Evolutionary conservation across 2,797 vertebrate species (phyloP), one percentile per base, ranked within the genome.

Genomic region (Xenentodon cancila): DNA sequence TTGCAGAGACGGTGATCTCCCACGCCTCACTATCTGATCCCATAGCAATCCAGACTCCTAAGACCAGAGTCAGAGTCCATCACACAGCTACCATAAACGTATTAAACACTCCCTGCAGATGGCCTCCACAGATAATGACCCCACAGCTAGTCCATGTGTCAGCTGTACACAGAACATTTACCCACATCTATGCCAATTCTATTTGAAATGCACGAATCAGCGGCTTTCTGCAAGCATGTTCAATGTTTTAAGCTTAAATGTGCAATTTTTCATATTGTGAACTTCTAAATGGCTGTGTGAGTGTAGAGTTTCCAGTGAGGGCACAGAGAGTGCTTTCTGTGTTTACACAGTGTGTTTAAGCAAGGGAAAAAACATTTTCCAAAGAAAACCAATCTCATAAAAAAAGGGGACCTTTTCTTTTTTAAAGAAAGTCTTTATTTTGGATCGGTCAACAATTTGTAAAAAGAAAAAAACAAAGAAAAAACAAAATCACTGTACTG

Each of bases 391-490:
- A 51, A 40, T 40, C 64, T 53, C 50, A 67, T n/a, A 20, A 37
- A 22, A 40, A 63, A 30, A 46, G 17, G 1, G 1, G 11, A 20
- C 50, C 37, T 65, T 57, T 40, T 20, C 19, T 55, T n/a, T 76
- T 77, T 69, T 15, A 59, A n/a, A 53, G 20, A 56, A 49, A 21
- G 18, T 81, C 53, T 88, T 91, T 88, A 90, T 88, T 91, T 87
- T 55, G 61, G 60, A 80, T 89, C 71, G 84, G 69, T 86, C 77
- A 82, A 75, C 53, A 68, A 47, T 63, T 75, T 80, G 78, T 76
- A 87, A 64, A 79, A 84, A 80, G 84, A 84, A 79, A 46, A 52
- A 80, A 85, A 84, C 63, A 79, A 84, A 80, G 84, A 84, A 79
- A 46, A 52, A 80, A 85, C 84, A 77, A 48, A 53, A 80, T 77